Percentiles rank a stretch among this genome's conserved stretches.
Conservation (phyloP, 2,888 invertebrate genomes). For the Phorcus lineatus region DNA sequence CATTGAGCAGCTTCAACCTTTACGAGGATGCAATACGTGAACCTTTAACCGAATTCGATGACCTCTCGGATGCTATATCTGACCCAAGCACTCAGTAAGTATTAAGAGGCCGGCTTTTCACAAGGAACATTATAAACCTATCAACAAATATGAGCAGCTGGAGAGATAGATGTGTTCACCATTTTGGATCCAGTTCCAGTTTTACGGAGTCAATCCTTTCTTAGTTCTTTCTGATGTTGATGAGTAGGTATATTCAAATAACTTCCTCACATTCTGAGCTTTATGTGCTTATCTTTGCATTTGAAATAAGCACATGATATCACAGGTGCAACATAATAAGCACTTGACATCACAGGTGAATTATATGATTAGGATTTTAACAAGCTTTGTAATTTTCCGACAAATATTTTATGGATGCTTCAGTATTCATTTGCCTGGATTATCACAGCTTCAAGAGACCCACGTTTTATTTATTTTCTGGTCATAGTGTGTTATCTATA, state of each 20-base stretch:
- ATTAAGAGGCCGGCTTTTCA: slow-evolving; percentile 15
- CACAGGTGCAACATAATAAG: not conserved
- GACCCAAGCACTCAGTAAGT: slow-evolving; percentile 79
- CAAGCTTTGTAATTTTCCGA: not conserved
- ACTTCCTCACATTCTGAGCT: not conserved
- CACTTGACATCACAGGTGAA: not conserved
- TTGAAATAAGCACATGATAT: not conserved
- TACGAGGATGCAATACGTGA: slow-evolving; percentile 78
- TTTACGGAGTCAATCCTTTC: not conserved
- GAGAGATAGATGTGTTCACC: not conserved
- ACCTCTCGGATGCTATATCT: slow-evolving; percentile 77
- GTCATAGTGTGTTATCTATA: too few relatives aligned
- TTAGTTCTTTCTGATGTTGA: not conserved
- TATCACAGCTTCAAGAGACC: not conserved
- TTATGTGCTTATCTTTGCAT: not conserved
- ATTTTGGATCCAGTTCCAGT: not conserved
- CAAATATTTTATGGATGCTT: not conserved
- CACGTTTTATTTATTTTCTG: not conserved
- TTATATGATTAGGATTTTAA: not conserved
- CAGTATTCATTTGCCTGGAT: not conserved
- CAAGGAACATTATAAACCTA: not conserved
- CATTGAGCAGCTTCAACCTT: slow-evolving; percentile 77
- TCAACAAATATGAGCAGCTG: not conserved
- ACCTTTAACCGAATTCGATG: slow-evolving; percentile 75
- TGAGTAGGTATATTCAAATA: not conserved